These are phyloP conservation scores for Napeogenes inachia DNA, from an alignment of 2,888 invertebrate species.

Conservation along the genomic window DNA sequence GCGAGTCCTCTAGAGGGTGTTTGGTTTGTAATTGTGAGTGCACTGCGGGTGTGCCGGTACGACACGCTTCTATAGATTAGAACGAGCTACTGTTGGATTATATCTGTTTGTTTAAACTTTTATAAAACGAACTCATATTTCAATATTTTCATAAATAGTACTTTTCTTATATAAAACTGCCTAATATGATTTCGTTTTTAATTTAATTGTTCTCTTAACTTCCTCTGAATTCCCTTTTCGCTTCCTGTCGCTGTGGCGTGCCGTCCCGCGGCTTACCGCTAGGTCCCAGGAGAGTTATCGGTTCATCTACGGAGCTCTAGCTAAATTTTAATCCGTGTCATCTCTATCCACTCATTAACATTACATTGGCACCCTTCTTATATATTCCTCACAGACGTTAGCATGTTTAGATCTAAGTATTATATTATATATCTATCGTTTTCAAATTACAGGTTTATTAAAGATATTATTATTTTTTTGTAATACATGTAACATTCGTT, in stretches of 20 bases:
- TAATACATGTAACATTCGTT: background rate
- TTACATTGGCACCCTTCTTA: conserved; percentile 50
- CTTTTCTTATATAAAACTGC: background rate
- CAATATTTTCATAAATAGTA: background rate
- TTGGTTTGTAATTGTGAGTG: conserved; percentile 27
- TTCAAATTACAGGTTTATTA: background rate
- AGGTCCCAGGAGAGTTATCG: conserved; percentile 20
- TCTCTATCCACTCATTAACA: conserved; percentile 43
- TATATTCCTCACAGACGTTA: conserved; percentile 34
- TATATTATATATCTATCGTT: background rate
- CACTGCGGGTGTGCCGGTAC: conserved; percentile 36
- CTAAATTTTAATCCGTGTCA: conserved; percentile 36
- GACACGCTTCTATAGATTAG: conserved; percentile 36
- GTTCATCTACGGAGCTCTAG: conserved; percentile 14
- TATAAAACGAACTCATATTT: conserved; percentile 22
- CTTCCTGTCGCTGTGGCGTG: conserved; percentile 32
- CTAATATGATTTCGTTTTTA: conserved; percentile 20
- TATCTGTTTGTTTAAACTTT: conserved; percentile 20
- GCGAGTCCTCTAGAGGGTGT: conserved; percentile 19
- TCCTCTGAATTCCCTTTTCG: conserved; percentile 19
- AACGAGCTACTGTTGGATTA: conserved; percentile 26
- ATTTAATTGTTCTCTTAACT: conserved; percentile 13
- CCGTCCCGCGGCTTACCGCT: conserved; percentile 34
- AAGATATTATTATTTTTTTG: background rate
- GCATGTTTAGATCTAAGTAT: conserved; percentile 30